Percentiles rank a stretch among this genome's conserved stretches.
Evolutionary conservation across 2,113 vertebrate species (phyloP).

Genomic region (Xiphias gladius): DNA sequence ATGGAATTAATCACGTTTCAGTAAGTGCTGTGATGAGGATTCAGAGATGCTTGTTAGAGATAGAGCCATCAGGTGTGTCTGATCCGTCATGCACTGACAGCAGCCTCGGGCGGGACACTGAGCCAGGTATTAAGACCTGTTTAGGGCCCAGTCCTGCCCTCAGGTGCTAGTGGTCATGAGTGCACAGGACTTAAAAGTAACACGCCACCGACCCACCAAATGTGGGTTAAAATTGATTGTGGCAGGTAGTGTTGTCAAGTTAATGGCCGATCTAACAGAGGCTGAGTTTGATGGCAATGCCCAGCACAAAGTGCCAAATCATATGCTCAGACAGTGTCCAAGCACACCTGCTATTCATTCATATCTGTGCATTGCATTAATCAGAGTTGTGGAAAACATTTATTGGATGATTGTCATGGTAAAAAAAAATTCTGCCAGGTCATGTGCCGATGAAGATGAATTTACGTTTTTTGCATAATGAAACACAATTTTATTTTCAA

Average conservation of each 20-base stretch:
- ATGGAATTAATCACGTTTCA: slow-evolving; percentile 94
- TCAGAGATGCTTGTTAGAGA: slow-evolving; percentile 93
- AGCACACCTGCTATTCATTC: not conserved
- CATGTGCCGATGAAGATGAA: not conserved
- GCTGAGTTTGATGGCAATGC: slow-evolving; percentile 14
- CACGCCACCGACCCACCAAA: slow-evolving; percentile 30
- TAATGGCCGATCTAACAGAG: not conserved
- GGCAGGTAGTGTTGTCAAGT: slow-evolving; percentile 20
- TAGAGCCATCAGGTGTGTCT: slow-evolving; percentile 93
- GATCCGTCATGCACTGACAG: slow-evolving; percentile 91
- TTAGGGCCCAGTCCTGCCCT: slow-evolving; percentile 72
- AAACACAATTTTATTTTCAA: not conserved
- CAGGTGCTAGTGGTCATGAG: slow-evolving; percentile 68
- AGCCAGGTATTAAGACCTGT: slow-evolving; percentile 83
- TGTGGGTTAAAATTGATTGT: slow-evolving; percentile 13
- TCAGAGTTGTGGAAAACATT: not conserved
- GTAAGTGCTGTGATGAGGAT: slow-evolving; percentile 95
- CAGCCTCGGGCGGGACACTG: slow-evolving; percentile 85
- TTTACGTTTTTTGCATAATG: not conserved
- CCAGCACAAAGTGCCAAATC: not conserved
- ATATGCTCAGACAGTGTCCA: not conserved
- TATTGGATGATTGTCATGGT: not conserved
- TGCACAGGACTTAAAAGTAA: slow-evolving; percentile 45
- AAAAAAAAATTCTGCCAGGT: not conserved
- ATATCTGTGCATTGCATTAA: not conserved